Evolutionary conservation across 2,888 invertebrate genomes (phyloP).

Genomic region (Torymus texanus): DNA sequence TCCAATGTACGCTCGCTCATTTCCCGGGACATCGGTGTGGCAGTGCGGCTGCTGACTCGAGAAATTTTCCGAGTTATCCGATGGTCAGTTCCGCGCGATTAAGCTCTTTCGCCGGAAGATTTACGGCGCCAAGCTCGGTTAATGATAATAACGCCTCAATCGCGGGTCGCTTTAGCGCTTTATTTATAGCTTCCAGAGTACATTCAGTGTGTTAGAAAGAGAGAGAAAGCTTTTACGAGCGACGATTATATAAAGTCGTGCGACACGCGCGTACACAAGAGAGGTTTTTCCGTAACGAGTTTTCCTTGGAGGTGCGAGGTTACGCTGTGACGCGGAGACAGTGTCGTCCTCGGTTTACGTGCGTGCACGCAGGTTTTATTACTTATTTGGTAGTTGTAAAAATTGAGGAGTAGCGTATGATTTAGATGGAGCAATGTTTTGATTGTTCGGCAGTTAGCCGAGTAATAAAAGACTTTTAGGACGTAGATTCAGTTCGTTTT

Average conservation of each 20-base stretch:
- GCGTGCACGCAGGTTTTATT: not conserved
- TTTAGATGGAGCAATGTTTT: too few relatives aligned
- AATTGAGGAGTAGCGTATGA: not conserved
- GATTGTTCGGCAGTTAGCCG: too few relatives aligned
- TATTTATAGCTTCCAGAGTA: not conserved
- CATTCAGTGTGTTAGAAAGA: too few relatives aligned
- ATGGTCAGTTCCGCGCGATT: slow-evolving; percentile 17
- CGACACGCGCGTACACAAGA: too few relatives aligned
- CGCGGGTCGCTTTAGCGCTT: slow-evolving; percentile 3
- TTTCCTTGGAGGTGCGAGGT: too few relatives aligned
- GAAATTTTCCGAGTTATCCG: slow-evolving; percentile 30
- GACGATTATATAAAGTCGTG: too few relatives aligned
- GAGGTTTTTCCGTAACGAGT: too few relatives aligned
- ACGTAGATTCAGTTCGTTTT: too few relatives aligned
- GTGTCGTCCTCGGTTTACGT: not conserved
- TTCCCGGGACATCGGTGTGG: not conserved
- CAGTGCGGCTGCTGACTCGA: slow-evolving; percentile 18
- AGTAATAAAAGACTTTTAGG: too few relatives aligned
- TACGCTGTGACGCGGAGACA: not conserved
- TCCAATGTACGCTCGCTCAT: too few relatives aligned
- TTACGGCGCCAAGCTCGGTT: slow-evolving; percentile 27
- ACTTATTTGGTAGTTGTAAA: slow-evolving; percentile 10
- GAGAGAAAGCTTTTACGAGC: too few relatives aligned
- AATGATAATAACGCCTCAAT: slow-evolving; percentile 7
- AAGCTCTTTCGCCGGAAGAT: slow-evolving; percentile 14